Base-by-base conservation (phyloP, 2,797 vertebrate genomes). In the Lycodopsis pacificus region DNA sequence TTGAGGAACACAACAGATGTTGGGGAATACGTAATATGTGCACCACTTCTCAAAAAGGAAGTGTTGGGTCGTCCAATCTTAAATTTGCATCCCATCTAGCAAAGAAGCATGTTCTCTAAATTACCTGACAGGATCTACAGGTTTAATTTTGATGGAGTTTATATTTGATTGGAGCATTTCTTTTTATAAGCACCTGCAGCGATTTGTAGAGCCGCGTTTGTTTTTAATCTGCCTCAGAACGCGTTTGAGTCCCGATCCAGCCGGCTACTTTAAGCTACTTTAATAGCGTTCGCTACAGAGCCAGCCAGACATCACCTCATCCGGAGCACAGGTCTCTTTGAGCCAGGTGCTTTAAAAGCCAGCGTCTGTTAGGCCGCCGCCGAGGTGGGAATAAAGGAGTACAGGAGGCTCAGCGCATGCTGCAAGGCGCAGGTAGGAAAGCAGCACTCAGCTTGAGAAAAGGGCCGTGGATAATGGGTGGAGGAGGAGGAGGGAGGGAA, bases 261-360 rank as follows among this genome's bases (percentile, higher is more conserved):
- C 81, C 71, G 83, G 74, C 71, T 56, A 69, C 73, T 57, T 84
- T 87, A 83, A 86, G 85, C 78, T 77, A 83, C 88, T 91, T 89
- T 70, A 86, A 85, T 86, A 79, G 81, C 78, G 54, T 83, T 84
- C 34, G 15, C 49, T 63, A 17, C 67, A 59, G 71, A 87, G 81
- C 70, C 79, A 87, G 76, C 69, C 84, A 90, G 88, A 89, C 88
- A 79, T 77, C 81, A 69, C 87, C 86, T 91, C 86, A 84, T 83
- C 86, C 86, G 69, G 61, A 76, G 84, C 86, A 78, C 85, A 89
- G 89, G 78, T 82, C 82, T 80, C 79, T 87, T 88, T 73, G 84
- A 88, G 83, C 82, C 91, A 91, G 90, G 86, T 92, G 89, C 83
- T 82, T 79, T 14, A 77, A 86, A 84, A 72, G 71, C 84, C 70